Percentiles rank a stretch among this genome's conserved stretches.
phyloP scores from a whole-genome alignment of 2,797 vertebrate genomes.

The Periophthalmus magnuspinnatus region DNA sequence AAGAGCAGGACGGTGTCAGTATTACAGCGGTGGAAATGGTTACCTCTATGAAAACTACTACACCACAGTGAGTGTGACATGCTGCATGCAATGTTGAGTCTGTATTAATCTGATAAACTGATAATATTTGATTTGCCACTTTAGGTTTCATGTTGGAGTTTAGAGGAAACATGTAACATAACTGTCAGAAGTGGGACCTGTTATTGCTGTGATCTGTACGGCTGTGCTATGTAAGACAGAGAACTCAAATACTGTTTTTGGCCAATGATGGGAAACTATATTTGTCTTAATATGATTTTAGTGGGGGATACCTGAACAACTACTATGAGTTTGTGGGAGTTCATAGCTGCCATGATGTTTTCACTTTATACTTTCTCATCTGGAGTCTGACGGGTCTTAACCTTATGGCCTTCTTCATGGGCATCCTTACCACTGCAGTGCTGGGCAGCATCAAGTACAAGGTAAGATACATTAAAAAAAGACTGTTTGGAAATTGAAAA shows the following conservation, averaged over 20 bases:
- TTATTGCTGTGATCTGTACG: constrained; percentile 80
- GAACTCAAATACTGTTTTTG: neutral
- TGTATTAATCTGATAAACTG: neutral
- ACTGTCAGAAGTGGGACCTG: constrained; percentile 75
- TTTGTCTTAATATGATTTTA: constrained; percentile 28
- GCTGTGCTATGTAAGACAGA: constrained; percentile 76
- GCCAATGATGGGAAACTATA: neutral
- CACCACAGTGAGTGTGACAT: constrained; percentile 61
- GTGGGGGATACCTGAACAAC: constrained; percentile 74
- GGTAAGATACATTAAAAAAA: constrained; percentile 51
- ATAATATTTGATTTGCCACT: constrained; percentile 3
- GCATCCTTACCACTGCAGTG: constrained; percentile 71
- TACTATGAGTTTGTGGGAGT: constrained; percentile 79
- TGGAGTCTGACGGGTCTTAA: constrained; percentile 71
- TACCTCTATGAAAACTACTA: constrained; percentile 77
- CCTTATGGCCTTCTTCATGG: constrained; percentile 67
- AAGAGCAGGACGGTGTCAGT: constrained; percentile 73
- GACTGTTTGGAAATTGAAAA: too few relatives aligned
- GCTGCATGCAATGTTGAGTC: neutral
- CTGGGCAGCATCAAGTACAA: constrained; percentile 71
- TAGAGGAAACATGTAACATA: constrained; percentile 69
- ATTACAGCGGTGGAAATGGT: constrained; percentile 71
- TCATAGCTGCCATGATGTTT: constrained; percentile 72
- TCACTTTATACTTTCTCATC: constrained; percentile 67
- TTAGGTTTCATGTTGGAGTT: constrained; percentile 72